Evolutionary conservation across 2,113 vertebrate genomes (phyloP).

Genomic region (Sminthopsis crassicaudata): DNA sequence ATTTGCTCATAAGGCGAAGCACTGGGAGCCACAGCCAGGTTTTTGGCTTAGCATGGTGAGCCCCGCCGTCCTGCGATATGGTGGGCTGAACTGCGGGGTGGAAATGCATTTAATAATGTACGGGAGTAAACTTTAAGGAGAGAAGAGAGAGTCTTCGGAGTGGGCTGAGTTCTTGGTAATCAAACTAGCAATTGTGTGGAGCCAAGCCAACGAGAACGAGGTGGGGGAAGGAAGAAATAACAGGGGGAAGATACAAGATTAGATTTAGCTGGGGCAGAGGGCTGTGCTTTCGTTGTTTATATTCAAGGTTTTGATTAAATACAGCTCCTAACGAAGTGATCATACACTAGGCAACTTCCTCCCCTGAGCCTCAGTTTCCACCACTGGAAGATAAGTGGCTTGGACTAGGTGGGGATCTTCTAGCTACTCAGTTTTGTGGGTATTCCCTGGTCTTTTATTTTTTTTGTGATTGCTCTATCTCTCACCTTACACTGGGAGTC

Average conservation of each 20-base stretch:
- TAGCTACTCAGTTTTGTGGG: background rate
- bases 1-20: slow-evolving; percentile 31
- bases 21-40: slow-evolving; percentile 28
- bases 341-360: background rate
- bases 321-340: background rate
- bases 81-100: background rate
- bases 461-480: slow-evolving; percentile 9
- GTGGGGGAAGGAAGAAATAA: background rate
- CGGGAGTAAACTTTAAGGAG: background rate
- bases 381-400: background rate
- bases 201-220: background rate
- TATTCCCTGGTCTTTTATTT: background rate
- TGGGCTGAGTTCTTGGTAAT: background rate
- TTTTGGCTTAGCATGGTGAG: background rate
- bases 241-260: no score
- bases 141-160: background rate
- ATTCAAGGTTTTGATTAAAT: background rate
- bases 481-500: background rate
- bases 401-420: background rate
- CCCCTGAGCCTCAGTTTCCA: background rate
- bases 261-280: no score
- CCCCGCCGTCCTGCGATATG: background rate
- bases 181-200: background rate
- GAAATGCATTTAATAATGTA: background rate
- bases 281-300: background rate